Conservation (phyloP, 2,888 invertebrate genomes). For the Mimachlamys varia region DNA sequence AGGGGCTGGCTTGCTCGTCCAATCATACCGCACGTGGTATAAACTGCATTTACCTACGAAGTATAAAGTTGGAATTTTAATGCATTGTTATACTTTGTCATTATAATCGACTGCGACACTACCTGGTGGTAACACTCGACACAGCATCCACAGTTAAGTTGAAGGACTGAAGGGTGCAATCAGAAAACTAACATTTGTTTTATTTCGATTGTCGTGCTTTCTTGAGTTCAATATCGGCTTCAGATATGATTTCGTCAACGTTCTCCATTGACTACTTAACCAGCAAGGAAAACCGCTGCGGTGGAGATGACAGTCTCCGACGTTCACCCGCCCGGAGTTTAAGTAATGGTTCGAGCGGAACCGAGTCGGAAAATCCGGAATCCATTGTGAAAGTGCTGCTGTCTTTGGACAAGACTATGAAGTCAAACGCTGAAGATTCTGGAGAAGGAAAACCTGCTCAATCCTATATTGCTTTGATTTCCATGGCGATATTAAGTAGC, state of each 20-base stretch:
- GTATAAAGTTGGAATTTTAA: not conserved
- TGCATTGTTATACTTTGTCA: not conserved
- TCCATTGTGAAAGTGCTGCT: slow-evolving; percentile 53
- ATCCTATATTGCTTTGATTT: slow-evolving; percentile 79
- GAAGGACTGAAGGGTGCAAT: too few relatives aligned
- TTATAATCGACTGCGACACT: not conserved
- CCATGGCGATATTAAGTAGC: slow-evolving; percentile 78
- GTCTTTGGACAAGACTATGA: slow-evolving; percentile 55
- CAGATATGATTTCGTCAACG: slow-evolving; percentile 50
- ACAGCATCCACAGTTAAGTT: too few relatives aligned
- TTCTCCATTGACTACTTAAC: slow-evolving; percentile 63
- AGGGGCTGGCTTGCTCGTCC: not conserved
- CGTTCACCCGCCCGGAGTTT: slow-evolving; percentile 41
- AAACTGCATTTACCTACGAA: not conserved
- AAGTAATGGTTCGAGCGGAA: slow-evolving; percentile 40
- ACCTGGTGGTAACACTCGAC: too few relatives aligned
- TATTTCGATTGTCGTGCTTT: too few relatives aligned
- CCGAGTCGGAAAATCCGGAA: slow-evolving; percentile 48
- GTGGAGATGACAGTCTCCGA: slow-evolving; percentile 29
- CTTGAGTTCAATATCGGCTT: too few relatives aligned
- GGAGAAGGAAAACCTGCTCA: slow-evolving; percentile 71
- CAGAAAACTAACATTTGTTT: too few relatives aligned
- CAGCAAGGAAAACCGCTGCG: slow-evolving; percentile 32
- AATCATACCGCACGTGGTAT: not conserved
- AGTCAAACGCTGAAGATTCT: slow-evolving; percentile 40